Evolutionary conservation across 1,140 invertebrate species (phyloP), one percentile per base, ranked within the genome.

Genomic region (Dysdera silvatica): DNA sequence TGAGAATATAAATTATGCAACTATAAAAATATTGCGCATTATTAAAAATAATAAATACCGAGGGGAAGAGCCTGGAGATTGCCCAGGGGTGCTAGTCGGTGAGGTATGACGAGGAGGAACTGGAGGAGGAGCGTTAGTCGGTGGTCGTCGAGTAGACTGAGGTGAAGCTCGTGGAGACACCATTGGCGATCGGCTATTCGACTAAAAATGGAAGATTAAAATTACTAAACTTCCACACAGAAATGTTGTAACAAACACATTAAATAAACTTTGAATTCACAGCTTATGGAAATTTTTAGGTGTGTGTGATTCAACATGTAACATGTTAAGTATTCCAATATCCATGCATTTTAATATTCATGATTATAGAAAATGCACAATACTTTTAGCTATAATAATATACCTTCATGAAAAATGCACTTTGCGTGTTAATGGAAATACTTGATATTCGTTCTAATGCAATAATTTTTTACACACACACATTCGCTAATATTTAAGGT

Each of bases 31-130:
- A 32, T 60, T 32, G 18, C 16, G 12, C 16, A 32, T 54, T 32
- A 32, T 51, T 18, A 49, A 1, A 8, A 45, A 45, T 3, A 45
- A 23, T 45, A 14, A 45, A 1, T 69, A 70, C 64, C 70, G 59
- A 16, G 71, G 71, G 8, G 71, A 72, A n/a, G 67, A 51, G n/a
- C 65, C 54, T 14, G 69, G 71, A 23, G 70, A 71, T 31, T 63
- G 61, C 10, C 61, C 53, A 16, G 73, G 67, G 52, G 70, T 69
- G 35, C 75, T 72, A 37, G 78, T 78, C 2, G 84, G 84, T 7
- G 84, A 84, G 4, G 80, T 77, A 70, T 83, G 81, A 62, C 84
- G 73, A 14, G 84, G 85, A 54, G 84, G 69, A 51, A 69, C 66
- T 14, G 67, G 69, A 5, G 68, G 67, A 41, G 69, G 66, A 4